Conservation (phyloP, 2,888 invertebrate species). For the Quadroppia sp. region DNA sequence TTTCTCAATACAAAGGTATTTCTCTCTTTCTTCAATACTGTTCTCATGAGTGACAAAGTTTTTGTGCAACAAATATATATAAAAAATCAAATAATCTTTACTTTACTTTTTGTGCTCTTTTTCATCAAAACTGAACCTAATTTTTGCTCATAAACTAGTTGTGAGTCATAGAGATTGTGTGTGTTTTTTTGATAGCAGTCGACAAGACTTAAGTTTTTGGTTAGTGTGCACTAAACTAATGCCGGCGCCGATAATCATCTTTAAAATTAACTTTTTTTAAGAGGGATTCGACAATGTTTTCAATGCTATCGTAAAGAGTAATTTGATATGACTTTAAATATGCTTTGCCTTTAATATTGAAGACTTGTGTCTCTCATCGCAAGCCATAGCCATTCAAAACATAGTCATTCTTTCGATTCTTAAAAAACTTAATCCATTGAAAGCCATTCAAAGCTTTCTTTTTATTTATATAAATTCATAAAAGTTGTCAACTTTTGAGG, state of each 20-base stretch:
- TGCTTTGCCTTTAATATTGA: not conserved
- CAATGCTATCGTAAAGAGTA: not conserved
- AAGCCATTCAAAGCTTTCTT: not conserved
- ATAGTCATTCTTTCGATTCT: not conserved
- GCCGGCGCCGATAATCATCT: slow-evolving; percentile 15
- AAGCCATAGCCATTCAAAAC: not conserved
- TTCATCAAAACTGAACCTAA: not conserved
- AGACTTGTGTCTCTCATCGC: not conserved
- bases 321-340: slow-evolving; percentile 14
- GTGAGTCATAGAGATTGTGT: not conserved
- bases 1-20: slow-evolving; percentile 24
- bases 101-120: slow-evolving; percentile 8
- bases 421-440: not conserved
- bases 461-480: no score
- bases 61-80: not conserved
- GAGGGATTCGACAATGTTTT: slow-evolving; percentile 6
- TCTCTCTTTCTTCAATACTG: not conserved
- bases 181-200: not conserved
- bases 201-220: not conserved
- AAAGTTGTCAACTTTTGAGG: no score
- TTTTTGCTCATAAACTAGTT: slow-evolving; percentile 8
- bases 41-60: slow-evolving; percentile 26
- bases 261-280: slow-evolving; percentile 20
- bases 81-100: not conserved
- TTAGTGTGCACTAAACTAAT: not conserved